Conservation (phyloP, 2,797 vertebrate species). For the Tragelaphus eurycerus region DNA sequence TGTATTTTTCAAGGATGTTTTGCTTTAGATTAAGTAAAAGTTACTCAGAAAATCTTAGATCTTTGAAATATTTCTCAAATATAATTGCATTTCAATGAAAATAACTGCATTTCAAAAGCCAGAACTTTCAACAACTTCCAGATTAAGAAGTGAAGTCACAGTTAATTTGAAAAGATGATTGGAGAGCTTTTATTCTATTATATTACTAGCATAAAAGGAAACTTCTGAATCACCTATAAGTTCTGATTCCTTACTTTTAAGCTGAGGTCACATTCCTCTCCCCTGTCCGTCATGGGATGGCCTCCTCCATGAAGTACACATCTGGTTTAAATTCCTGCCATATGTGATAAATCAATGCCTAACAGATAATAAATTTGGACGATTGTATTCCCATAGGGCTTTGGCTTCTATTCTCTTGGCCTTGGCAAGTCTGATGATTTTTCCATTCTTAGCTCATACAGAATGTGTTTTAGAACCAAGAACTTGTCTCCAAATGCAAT, state of each 20-base stretch:
- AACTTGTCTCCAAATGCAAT: not conserved
- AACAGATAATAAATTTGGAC: slow-evolving; percentile 21
- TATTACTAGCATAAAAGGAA: slow-evolving; percentile 5
- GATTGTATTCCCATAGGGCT: not conserved
- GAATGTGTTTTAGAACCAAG: not conserved
- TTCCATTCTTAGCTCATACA: slow-evolving; percentile 3
- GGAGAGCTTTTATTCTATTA: not conserved
- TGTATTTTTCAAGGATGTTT: slow-evolving; percentile 40
- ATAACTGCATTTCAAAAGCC: slow-evolving; percentile 52
- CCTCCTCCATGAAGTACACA: not conserved
- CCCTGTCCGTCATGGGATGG: not conserved
- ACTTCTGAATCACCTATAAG: not conserved
- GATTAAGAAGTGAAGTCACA: slow-evolving; percentile 4
- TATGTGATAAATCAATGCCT: slow-evolving; percentile 37
- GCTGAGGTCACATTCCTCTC: not conserved
- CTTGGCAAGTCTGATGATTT: slow-evolving; percentile 37
- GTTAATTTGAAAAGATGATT: slow-evolving; percentile 40
- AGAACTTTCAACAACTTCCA: slow-evolving; percentile 27
- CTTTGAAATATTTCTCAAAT: not conserved
- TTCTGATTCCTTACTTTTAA: not conserved
- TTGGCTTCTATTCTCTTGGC: slow-evolving; percentile 3
- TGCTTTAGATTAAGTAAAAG: slow-evolving; percentile 46
- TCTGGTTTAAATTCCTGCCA: slow-evolving; percentile 49
- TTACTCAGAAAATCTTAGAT: slow-evolving; percentile 34
- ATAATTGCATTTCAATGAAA: slow-evolving; percentile 5